Conservation (phyloP, 2,113 vertebrate species). For the Carlito syrichta region DNA sequence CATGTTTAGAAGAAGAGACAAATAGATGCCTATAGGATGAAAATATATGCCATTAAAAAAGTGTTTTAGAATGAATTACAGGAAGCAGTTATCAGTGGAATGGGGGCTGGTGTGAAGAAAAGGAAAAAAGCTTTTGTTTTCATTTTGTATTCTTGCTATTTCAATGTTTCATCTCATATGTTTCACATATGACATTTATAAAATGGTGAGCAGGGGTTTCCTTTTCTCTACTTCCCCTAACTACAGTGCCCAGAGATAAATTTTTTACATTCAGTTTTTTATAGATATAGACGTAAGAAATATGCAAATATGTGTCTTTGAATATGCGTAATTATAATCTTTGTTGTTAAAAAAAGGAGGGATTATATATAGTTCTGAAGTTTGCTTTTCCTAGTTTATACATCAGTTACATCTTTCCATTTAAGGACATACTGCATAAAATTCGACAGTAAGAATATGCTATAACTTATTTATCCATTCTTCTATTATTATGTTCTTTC, state of each 20-base stretch:
- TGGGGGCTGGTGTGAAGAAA: background rate
- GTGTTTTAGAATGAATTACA: background rate
- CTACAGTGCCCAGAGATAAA: background rate
- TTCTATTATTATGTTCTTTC: background rate
- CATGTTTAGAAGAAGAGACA: background rate
- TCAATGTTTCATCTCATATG: background rate
- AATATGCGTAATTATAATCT: conserved; percentile 25
- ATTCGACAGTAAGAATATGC: background rate
- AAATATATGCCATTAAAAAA: background rate
- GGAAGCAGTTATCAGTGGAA: background rate
- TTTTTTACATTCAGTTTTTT: conserved; percentile 7
- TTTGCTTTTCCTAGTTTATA: conserved; percentile 15
- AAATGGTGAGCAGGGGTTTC: background rate
- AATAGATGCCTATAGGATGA: background rate
- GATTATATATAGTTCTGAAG: background rate
- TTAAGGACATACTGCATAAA: background rate
- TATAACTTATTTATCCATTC: background rate
- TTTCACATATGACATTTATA: background rate
- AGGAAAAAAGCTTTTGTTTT: background rate
- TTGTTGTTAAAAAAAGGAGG: conserved; percentile 17
- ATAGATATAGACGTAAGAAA: background rate
- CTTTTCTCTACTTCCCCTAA: background rate
- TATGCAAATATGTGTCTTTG: conserved; percentile 17
- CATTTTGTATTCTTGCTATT: background rate
- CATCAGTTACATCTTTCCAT: background rate